A percentile compares a stretch with the other conserved stretches of the same genome.
These are phyloP conservation scores for Fregata magnificens DNA, from an alignment of 2,113 vertebrate genomes.

Conservation along the genomic window DNA sequence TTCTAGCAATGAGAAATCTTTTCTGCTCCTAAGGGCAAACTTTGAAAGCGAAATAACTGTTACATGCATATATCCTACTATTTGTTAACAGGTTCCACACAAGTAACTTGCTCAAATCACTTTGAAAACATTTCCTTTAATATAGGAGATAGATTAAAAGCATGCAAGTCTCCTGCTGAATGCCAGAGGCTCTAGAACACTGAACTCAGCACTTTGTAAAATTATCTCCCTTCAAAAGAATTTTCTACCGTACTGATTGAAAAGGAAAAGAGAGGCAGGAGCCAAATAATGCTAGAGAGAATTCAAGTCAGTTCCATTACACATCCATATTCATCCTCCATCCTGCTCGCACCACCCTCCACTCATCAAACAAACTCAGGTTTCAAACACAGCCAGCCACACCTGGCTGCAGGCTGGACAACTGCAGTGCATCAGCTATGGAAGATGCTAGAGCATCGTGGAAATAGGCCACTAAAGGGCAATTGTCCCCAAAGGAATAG, in stretches of 20 bases:
- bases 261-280: constrained; percentile 30
- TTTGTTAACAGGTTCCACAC: constrained; percentile 38
- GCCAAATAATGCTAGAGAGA: constrained; percentile 12
- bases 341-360: background rate
- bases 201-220: constrained; percentile 58
- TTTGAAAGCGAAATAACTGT: constrained; percentile 43
- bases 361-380: background rate
- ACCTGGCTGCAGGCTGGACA: background rate
- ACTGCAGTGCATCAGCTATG: background rate
- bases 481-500: background rate
- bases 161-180: background rate
- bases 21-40: constrained; percentile 39
- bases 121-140: constrained; percentile 67
- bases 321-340: background rate
- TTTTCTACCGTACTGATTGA: constrained; percentile 39
- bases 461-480: background rate
- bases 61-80: background rate
- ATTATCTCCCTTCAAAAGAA: constrained; percentile 61
- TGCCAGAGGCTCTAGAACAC: constrained; percentile 54
- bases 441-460: background rate
- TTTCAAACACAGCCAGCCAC: background rate
- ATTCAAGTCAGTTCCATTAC: background rate
- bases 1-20: background rate
- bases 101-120: constrained; percentile 16
- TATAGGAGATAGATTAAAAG: constrained; percentile 47